Base-by-base conservation (phyloP, 2,888 invertebrate species). In the Athetis lepigone region DNA sequence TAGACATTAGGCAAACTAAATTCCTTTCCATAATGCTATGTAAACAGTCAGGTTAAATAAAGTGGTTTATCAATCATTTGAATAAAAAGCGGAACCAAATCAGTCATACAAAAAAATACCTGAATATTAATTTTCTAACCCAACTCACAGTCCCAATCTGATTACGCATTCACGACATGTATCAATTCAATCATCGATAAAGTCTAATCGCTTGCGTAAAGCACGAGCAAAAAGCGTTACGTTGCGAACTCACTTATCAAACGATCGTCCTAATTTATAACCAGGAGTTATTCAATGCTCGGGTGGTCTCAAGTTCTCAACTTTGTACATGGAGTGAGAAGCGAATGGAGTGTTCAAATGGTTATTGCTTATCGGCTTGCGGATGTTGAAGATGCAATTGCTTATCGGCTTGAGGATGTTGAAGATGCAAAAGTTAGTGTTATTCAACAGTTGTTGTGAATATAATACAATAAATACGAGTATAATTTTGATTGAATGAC, bases 231-330 rank as follows among this genome's bases (percentile, higher is more conserved):
- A 92, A 92, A 92, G 87, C 89, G 85, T 82, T 86, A 88, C 89
- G 64, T 71, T 76, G 61, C 80, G 87, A 89, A 88, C 88, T 88
- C 88, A 90, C 90, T 92, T 93, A 93, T 93, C 94, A 88, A 86
- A 83, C 84, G 88, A 93, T 93, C 92, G 90, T 83, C 86, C 87
- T 93, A 94, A 94, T 94, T 94, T 94, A 92, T 93, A 92, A 91
- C 88, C 86, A 82, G 85, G 90, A 92, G 92, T 92, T 91, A 92
- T 90, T 92, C 91, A 91, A 90, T 88, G 89, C 89, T 92, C 88
- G 86, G 90, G 88, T 89, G 87, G 89, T 87, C 84, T 85, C 63
- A 72, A 72, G 69, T 63, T 72, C 86, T 82, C 72, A 80, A 80
- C 77, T 76, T 79, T 66, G 67, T 74, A 83, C 51, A 29, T 1